Evolutionary conservation across 2,113 vertebrate genomes (phyloP), one percentile per base, ranked within the genome.

Genomic region (Condylura cristata): DNA sequence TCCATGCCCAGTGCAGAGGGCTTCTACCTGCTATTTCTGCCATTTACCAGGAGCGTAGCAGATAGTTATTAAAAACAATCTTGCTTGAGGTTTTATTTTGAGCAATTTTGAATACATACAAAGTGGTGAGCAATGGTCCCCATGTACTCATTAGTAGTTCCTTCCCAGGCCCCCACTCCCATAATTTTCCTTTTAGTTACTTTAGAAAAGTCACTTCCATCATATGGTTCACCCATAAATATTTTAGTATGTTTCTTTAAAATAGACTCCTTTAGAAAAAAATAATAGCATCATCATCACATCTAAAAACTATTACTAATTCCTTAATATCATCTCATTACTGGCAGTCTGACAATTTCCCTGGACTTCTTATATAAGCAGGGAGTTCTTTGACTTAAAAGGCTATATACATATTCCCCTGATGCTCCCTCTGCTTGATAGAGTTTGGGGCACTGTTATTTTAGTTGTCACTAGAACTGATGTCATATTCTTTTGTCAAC

Each of bases 161-260:
- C 2, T 13, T 51, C 3, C 11, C 39, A 3, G 18, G 32, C 37
- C 61, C 66, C 6, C 8, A 24, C 7, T 66, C 4, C 28, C 18
- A 46, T 7, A 13, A 13, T 48, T 74, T 79, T 9, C 68, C 48
- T 76, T 32, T 34, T 71, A 44, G 20, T 66, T 41, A 80, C 63
- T 85, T 76, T 82, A 82, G 68, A 89, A 44, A 86, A 95, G 83
- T 66, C 22, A 10, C 22, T 90, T 92, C 20, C 7, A 20, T 61
- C 6, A 20, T 60, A 12, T 58, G 34, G 56, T 89, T 91, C 8
- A 41, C 28, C n/a, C 86, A 37, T 75, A 65, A 86, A 39, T 90
- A 76, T 70, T 83, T 89, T 11, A 63, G 18, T n/a, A 18, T 13
- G 6, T 14, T 46, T 39, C 51, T 89, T 12, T 89, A 89, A 88